Evolutionary conservation across 1,140 invertebrate species (phyloP), one percentile per base, ranked within the genome.

Genomic region (Macrobrachium rosenbergii): DNA sequence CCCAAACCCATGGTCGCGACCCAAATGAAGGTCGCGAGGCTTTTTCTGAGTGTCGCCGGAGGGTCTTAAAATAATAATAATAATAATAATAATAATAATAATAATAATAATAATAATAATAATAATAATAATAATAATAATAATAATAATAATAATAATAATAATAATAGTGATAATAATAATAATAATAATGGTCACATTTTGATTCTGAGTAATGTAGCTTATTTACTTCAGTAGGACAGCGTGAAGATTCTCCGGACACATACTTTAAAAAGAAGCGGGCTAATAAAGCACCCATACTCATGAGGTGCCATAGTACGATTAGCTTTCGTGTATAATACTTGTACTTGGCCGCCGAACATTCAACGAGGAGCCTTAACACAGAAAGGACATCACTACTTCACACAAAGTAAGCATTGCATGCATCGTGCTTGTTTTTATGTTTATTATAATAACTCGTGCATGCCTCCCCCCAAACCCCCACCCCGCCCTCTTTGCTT

Each of bases 361-460:
- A 81, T 60, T 21, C 79, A 23, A 59, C 17, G 59, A 5, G 6
- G 64, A 16, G 62, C 79, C 79, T 62, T 6, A 81, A 14, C 62
- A 0, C n/a, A 16, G n/a, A n/a, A n/a, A n/a, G n/a, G n/a, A n/a
- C n/a, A n/a, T n/a, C n/a, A n/a, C n/a, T n/a, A n/a, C 28, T 43
- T n/a, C 23, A 52, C 0, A 77, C 0, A 28, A 62, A 63, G 78
- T 63, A 80, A 80, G 58, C 78, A 80, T 80, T 80, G 8, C 58
- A 80, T 80, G 52, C 21, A 80, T 80, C 78, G 78, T 80, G 59
- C 16, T 80, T 80, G 8, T 80, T 80, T n/a, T 80, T 80, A 72
- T 16, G 67, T 73, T 6, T 52, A 59, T 78, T 45, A 16, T n/a
- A 52, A 52, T 45, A 19, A 14, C 12, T 81, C 23, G 2, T 3